Percentiles rank a stretch among this genome's conserved stretches.
Evolutionary conservation across 2,113 vertebrate species (phyloP).

Genomic region (Porphyrio hochstetteri): DNA sequence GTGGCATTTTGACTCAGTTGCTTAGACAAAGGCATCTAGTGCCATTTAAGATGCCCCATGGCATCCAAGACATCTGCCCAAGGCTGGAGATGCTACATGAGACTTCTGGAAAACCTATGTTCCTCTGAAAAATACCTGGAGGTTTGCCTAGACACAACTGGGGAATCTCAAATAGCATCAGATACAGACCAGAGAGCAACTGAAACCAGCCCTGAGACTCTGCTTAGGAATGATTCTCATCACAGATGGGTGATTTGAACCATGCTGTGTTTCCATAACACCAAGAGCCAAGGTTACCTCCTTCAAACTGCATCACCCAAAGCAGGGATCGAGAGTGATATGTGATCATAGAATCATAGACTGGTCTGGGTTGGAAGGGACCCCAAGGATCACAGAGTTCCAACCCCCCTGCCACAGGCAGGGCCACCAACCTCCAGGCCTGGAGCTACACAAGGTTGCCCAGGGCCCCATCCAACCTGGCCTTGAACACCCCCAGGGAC

Average conservation of each 20-base stretch:
- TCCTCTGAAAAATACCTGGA: background rate
- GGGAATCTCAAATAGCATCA: background rate
- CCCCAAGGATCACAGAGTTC: too few relatives aligned
- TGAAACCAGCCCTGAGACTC: background rate
- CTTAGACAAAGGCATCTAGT: background rate
- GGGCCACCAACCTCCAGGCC: too few relatives aligned
- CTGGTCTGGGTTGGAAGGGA: too few relatives aligned
- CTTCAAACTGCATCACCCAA: background rate
- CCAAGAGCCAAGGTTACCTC: background rate
- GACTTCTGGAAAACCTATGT: background rate
- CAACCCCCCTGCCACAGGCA: too few relatives aligned
- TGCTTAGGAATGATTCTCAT: background rate
- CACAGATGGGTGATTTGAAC: background rate
- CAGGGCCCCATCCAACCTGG: too few relatives aligned
- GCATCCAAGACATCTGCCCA: background rate
- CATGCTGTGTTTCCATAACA: rapidly evolving
- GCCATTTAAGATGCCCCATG: background rate
- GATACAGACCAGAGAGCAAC: background rate
- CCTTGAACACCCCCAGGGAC: too few relatives aligned
- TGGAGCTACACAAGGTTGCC: too few relatives aligned
- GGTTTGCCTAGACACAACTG: background rate
- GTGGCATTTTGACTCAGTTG: background rate
- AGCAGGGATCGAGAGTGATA: rapidly evolving
- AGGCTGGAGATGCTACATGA: background rate
- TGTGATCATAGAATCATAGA: too few relatives aligned